Evolutionary conservation across 1,140 invertebrate species (phyloP), one percentile per base, ranked within the genome.

Genomic region (Mycetomoellerius zeteki): DNA sequence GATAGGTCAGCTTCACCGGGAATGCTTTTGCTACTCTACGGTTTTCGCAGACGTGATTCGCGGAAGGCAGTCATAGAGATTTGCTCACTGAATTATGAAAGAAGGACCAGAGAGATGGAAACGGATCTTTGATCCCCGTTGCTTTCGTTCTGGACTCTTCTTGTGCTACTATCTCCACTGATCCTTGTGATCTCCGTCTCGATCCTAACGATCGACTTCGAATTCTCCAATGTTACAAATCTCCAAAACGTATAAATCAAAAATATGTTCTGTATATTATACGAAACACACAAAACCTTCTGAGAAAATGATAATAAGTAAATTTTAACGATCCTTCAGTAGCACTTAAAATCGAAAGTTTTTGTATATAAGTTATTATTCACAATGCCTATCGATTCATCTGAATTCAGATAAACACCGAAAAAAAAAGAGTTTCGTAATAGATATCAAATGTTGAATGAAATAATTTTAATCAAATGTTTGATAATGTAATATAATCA

Each of bases 61-160:
- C 93, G 93, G 94, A 94, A 94, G 92, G 90, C 92, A 93, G 93
- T 94, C 93, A 85, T 33, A 81, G 85, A 93, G 92, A 94, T 94
- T 94, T 92, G 91, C 91, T 91, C 88, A 91, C 86, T 92, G 88
- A 90, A 89, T 93, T 94, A 93, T 93, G 91, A 93, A 92, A 78
- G 90, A 92, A 91, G 86, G 77, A 75, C 85, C 76, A 75, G 62
- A 73, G 56, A 60, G 52, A 58, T 43, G 50, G 82, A 88, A 75
- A 58, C 56, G 71, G 56, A 84, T 58, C n/a, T 82, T 86, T 60
- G 62, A 77, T 80, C 47, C 37, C 50, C 37, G 19, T 50, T 58
- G 24, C 65, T 62, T 47, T 77, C 73, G 16, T 75, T 37, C 54
- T 75, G 19, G 30, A 50, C 43, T 37, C 33, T 60, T 75, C 80